Conservation (phyloP, 2,113 vertebrate genomes). For the Varanus komodoensis region DNA sequence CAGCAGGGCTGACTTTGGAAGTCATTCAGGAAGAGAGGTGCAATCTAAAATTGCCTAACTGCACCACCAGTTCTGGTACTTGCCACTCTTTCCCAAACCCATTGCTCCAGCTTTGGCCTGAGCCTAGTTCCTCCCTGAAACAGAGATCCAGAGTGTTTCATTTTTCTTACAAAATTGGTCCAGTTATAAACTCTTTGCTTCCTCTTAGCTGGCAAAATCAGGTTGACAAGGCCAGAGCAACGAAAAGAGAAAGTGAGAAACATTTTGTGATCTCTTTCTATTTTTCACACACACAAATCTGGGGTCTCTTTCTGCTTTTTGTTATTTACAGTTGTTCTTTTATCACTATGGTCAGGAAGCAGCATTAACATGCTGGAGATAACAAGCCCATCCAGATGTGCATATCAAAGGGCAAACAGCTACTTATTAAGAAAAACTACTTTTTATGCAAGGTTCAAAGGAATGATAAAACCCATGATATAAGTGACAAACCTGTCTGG, state of each 20-base stretch:
- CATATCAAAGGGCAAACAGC: slow-evolving; percentile 83
- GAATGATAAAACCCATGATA: slow-evolving; percentile 76
- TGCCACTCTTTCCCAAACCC: too few species aligned
- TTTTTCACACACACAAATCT: slow-evolving; percentile 61
- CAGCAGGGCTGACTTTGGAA: too few species aligned
- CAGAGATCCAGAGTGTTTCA: not conserved
- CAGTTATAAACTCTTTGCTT: slow-evolving; percentile 1
- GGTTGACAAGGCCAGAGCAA: slow-evolving; percentile 25
- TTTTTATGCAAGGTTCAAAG: slow-evolving; percentile 81
- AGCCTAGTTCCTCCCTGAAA: not conserved
- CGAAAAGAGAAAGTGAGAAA: slow-evolving; percentile 5
- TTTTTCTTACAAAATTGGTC: not conserved
- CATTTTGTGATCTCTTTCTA: slow-evolving; percentile 42
- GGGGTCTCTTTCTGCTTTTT: slow-evolving; percentile 2
- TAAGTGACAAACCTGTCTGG: slow-evolving; percentile 81
- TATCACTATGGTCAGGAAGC: slow-evolving; percentile 83
- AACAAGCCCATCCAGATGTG: slow-evolving; percentile 81
- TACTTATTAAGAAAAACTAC: slow-evolving; percentile 82
- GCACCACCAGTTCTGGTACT: not conserved
- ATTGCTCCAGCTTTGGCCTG: not conserved
- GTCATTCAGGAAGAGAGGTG: not conserved
- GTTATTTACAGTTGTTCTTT: slow-evolving; percentile 81
- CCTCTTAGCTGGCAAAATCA: not conserved
- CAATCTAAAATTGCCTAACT: not conserved
- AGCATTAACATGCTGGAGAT: slow-evolving; percentile 79